Base-by-base conservation (phyloP, 2,113 vertebrate species). In the Callipepla californica region DNA sequence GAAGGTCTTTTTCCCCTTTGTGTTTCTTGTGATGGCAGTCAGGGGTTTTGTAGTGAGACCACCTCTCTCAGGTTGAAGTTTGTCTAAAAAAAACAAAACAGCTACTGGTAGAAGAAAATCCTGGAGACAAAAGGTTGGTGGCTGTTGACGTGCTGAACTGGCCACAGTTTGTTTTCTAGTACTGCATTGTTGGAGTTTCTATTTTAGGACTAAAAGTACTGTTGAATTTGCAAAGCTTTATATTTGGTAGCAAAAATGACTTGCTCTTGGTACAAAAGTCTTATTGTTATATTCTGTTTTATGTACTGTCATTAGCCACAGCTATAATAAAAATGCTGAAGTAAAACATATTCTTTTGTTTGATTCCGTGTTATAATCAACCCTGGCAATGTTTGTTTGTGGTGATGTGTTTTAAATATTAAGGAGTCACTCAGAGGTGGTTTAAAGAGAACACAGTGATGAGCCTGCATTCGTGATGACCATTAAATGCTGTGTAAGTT, bases 251-350 rank as follows among this genome's bases (percentile, higher is more conserved):
- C 38, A 89, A 80, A 91, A 95, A 53, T 67, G 7, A 79, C 83
- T 95, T 83, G 17, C 40, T 90, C 42, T 92, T 79, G 65, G 42
- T 94, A 93, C 65, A 94, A 55, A 91, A 76, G 14, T 32, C 25
- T 82, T 82, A 82, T n/a, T 86, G 12, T 75, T 92, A 55, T 89
- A 58, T 74, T 87, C 76, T 50, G 47, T 44, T 88, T 87, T 57
- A 72, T 93, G 82, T 96, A 94, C 45, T 95, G 50, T 70, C 20
- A 57, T 70, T 93, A 95, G 61, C 77, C 77, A 87, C 91, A 69
- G 85, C 20, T n/a, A 7, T 91, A 97, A 95, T 97, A 96, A 96
- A 96, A 82, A 34, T 76, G 28, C 58, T 58, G 28, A 93, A 91
- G 75, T 34, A 36, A 18, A 20, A 57, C 20, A n/a, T 12, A 14